Evolutionary conservation across 2,113 vertebrate species (phyloP).

Genomic region (Colius striatus): DNA sequence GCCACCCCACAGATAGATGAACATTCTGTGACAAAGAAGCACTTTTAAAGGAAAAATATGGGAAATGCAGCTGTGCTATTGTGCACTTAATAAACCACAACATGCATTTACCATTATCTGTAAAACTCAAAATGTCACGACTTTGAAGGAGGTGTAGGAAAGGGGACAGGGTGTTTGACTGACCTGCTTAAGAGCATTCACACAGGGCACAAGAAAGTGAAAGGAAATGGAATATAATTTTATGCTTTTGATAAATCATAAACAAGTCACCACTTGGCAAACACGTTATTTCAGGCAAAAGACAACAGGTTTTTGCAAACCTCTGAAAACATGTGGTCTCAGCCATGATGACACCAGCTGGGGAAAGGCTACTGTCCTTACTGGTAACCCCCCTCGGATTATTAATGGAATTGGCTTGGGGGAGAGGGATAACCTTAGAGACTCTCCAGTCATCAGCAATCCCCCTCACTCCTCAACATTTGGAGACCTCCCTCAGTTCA

Average conservation of each 20-base stretch:
- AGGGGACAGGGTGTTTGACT: not conserved
- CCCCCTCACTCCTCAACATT: not conserved
- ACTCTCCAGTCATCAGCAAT: not conserved
- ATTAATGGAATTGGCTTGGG: not conserved
- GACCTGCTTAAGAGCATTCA: not conserved
- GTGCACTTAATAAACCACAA: not conserved
- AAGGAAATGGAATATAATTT: not conserved
- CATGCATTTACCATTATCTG: not conserved
- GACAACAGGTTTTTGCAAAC: not conserved
- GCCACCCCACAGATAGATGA: not conserved
- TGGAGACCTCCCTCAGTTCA: not conserved
- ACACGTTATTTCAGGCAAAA: not conserved
- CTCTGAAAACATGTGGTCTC: not conserved
- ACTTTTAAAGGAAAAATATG: not conserved
- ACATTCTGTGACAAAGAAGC: not conserved
- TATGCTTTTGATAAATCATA: not conserved
- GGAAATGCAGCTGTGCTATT: not conserved
- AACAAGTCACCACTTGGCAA: not conserved
- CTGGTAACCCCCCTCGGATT: not conserved
- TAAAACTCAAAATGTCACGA: not conserved
- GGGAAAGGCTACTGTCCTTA: not conserved
- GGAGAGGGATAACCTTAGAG: not conserved
- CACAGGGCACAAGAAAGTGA: not conserved
- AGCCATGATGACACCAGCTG: not conserved
- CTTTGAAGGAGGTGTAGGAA: not conserved